These are phyloP conservation scores for Danio choprae DNA, from an alignment of 2,797 vertebrate genomes.

Conservation along the genomic window DNA sequence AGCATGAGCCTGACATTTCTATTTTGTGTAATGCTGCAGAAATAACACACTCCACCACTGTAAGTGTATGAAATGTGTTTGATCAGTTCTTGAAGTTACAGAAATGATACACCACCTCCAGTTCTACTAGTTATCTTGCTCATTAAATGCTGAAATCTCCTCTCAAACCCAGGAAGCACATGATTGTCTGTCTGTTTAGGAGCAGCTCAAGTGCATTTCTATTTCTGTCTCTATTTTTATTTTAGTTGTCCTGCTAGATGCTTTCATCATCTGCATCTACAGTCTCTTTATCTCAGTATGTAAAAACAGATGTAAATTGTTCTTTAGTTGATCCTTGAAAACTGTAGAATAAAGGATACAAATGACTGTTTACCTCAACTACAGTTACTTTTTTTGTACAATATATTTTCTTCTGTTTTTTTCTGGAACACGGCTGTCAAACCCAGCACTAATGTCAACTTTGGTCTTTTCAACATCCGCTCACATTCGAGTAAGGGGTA, in stretches of 20 bases:
- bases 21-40: background rate
- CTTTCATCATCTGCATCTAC: background rate
- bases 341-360: background rate
- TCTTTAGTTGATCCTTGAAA: background rate
- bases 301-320: background rate
- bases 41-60: background rate
- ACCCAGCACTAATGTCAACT: no score
- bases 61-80: background rate
- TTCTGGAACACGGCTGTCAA: no score
- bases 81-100: background rate
- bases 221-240: background rate
- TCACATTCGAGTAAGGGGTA: no score
- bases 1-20: no score
- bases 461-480: no score
- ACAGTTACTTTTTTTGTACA: no score
- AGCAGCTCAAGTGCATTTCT: background rate
- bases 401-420: no score
- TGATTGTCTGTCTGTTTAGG: conserved; percentile 19
- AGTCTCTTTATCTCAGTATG: background rate
- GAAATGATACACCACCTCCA: no score
- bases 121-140: background rate
- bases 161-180: background rate
- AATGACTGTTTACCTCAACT: no score
- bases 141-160: background rate
- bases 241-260: background rate